phyloP scores from a whole-genome alignment of 1,140 invertebrate species.

The Steinernema feltiae region DNA sequence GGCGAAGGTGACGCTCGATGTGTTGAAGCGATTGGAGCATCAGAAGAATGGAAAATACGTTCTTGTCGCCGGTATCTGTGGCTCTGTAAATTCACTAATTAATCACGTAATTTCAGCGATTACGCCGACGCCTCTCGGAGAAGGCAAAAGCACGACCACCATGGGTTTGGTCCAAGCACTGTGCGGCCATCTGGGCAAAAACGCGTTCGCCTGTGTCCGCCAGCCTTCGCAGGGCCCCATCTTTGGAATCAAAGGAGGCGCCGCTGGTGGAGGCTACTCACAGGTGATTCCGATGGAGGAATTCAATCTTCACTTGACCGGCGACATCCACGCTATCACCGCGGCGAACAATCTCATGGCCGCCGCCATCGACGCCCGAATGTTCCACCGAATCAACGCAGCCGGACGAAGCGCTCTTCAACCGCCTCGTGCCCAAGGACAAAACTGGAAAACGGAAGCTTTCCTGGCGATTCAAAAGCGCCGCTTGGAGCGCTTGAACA shows the following conservation, averaged over 20 bases:
- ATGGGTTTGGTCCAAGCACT: conserved; percentile 88
- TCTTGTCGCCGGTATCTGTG: conserved; percentile 74
- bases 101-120: conserved; percentile 65
- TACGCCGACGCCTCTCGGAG: conserved; percentile 90
- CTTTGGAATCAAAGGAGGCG: conserved; percentile 93
- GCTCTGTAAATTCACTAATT: neutral
- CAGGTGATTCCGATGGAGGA: conserved; percentile 96
- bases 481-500: conserved; percentile 59
- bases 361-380: conserved; percentile 76
- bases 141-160: conserved; percentile 91
- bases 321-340: conserved; percentile 94
- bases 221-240: conserved; percentile 97
- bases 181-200: conserved; percentile 73
- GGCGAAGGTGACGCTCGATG: conserved; percentile 79
- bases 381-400: conserved; percentile 92
- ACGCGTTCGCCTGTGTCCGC: conserved; percentile 87
- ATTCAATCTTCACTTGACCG: conserved; percentile 96
- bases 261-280: conserved; percentile 85
- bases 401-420: conserved; percentile 75
- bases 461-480: conserved; percentile 47
- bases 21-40: conserved; percentile 70
- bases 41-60: conserved; percentile 80
- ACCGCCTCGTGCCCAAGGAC: conserved; percentile 75
- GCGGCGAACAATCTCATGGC: conserved; percentile 95
- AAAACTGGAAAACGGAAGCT: conserved; percentile 59